phyloP scores from a whole-genome alignment of 2,888 invertebrate species.

The Anoncus sp. region DNA sequence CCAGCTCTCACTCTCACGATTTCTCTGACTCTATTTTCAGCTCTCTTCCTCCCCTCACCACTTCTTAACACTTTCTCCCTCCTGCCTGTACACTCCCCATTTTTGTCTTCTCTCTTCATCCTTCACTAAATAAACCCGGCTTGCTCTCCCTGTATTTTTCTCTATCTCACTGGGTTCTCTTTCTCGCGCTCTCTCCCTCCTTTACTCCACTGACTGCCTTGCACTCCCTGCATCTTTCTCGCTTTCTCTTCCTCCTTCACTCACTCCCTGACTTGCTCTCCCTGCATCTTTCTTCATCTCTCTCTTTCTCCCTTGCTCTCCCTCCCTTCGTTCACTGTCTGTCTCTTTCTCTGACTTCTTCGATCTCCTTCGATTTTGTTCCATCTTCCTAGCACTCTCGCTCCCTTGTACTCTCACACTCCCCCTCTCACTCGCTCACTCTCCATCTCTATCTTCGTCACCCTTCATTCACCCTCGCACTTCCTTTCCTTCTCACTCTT shows the following conservation, averaged over 20 bases:
- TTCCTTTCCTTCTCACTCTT: not conserved
- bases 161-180: too few species aligned
- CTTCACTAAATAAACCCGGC: not conserved
- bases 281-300: not conserved
- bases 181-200: not conserved
- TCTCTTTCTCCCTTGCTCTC: not conserved
- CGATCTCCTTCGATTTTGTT: not conserved
- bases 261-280: not conserved
- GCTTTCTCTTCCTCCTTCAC: not conserved
- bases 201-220: not conserved
- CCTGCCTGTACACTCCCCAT: too few species aligned
- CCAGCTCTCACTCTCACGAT: not conserved
- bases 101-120: not conserved
- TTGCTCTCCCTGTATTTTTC: not conserved
- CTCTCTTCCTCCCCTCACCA: not conserved
- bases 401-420: not conserved
- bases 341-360: not conserved
- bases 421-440: too few species aligned
- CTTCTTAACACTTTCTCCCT: too few species aligned
- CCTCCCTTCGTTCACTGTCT: not conserved
- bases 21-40: not conserved
- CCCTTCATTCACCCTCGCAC: not conserved
- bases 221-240: too few species aligned
- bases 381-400: not conserved
- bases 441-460: not conserved